phyloP scores from a whole-genome alignment of 37 sponge, comb jelly and placozoan species.

The Hormiphora californensis region DNA sequence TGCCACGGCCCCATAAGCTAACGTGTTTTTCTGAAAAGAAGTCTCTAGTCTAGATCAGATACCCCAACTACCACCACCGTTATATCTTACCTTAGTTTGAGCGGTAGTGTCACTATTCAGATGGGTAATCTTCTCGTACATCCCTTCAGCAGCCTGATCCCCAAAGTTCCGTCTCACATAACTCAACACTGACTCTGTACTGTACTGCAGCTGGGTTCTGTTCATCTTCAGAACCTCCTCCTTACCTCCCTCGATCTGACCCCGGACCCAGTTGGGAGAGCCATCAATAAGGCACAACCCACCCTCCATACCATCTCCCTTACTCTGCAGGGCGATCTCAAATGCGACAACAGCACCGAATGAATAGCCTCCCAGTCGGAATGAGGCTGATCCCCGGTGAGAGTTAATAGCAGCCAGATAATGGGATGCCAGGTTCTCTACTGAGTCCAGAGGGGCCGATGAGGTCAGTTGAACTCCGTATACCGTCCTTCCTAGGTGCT shows the following conservation, averaged over 20 bases:
- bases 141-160: not conserved
- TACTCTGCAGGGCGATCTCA: slow-evolving; percentile 6
- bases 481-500: not conserved
- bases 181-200: slow-evolving; percentile 10
- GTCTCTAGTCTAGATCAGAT: no score
- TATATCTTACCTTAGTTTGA: slow-evolving; percentile 8
- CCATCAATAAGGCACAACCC: not conserved
- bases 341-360: slow-evolving; percentile 42
- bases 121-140: not conserved
- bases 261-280: slow-evolving; percentile 18
- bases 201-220: not conserved
- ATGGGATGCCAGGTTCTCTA: not conserved
- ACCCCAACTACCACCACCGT: no score
- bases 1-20: no score
- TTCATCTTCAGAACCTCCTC: not conserved
- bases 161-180: not conserved
- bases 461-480: not conserved
- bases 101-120: not conserved
- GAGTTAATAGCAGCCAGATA: not conserved
- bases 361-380: slow-evolving; percentile 20
- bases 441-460: not conserved
- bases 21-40: no score
- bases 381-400: not conserved
- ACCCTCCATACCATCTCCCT: not conserved
- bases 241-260: slow-evolving; percentile 14